Percentiles rank a stretch among this genome's conserved stretches.
Evolutionary conservation across 2,113 vertebrate genomes (phyloP).

Genomic region (Eulemur macaco): DNA sequence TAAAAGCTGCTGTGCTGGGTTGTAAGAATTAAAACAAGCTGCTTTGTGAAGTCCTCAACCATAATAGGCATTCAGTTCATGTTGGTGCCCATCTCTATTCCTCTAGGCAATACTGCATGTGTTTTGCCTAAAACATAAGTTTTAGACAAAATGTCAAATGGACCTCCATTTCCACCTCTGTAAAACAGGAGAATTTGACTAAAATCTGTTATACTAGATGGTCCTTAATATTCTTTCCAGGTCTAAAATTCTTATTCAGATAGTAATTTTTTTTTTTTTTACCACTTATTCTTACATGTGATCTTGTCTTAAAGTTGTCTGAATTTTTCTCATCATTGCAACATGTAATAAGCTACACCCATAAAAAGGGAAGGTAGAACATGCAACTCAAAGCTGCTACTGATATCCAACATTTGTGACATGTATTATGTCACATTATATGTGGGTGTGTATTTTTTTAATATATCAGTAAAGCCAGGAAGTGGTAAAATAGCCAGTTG

Average conservation of each 20-base stretch:
- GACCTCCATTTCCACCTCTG: not conserved
- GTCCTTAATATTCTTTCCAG: not conserved
- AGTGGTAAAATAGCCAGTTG: not conserved
- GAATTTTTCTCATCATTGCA: not conserved
- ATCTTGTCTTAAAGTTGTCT: conserved; percentile 10
- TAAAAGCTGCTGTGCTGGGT: not conserved
- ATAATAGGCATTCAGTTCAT: accelerated
- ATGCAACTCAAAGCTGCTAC: not conserved
- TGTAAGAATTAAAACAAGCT: not conserved
- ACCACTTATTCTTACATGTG: not conserved
- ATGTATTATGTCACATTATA: not conserved
- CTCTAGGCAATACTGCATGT: not conserved
- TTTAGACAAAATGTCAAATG: not conserved
- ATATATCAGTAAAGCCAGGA: not conserved
- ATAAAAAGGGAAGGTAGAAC: not conserved
- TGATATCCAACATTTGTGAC: not conserved
- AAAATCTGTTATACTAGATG: not conserved
- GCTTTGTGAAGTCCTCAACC: not conserved
- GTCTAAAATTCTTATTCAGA: not conserved
- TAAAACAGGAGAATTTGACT: not conserved
- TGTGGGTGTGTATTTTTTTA: not conserved
- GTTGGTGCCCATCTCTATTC: not conserved
- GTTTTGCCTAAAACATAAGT: not conserved
- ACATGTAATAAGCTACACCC: not conserved
- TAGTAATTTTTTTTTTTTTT: not conserved